Base-by-base conservation (phyloP, 1,140 invertebrate species). In the Drosophila guanche region DNA sequence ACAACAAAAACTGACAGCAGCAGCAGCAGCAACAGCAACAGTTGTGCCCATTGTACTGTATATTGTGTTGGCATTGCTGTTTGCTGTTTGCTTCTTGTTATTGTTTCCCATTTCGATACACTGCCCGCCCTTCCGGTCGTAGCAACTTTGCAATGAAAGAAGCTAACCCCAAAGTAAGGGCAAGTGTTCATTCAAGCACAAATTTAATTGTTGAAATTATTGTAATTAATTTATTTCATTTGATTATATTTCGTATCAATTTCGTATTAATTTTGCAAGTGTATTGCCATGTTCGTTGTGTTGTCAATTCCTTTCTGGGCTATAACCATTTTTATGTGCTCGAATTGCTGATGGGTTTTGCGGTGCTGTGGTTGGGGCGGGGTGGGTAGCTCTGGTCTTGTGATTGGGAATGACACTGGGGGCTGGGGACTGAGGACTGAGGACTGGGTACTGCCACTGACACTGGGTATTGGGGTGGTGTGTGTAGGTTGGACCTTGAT, bases 291-390 rank as follows among this genome's bases (percentile, higher is more conserved):
- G 1, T 8, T 22, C 47, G 40, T 2, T 3, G 7, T 41, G 6
- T 1, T 37, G 8, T 0, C 3, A 10, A 45, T 12, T 1, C 40
- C 22, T 7, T 47, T 65, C 59, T 45, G 41, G 29, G 65, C 70
- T 80, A 85, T 80, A 85, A 77, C 57, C 77, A 81, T 67, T 85
- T 85, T 77, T 74, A 77, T 85, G 60, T 67, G 77, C 73, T 74
- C 62, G 67, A 68, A 85, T 85, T 79, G 66, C 61, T 79, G 80
- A 85, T 84, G 80, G 71, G 54, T 63, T 73, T 52, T 69, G 60
- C 16, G 16, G 16, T 48, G 61, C 52, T 59, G 58, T 67, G 52
- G 63, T 58, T 58, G 47, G 42, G 37, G 7, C 57, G 67, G 52
- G 48, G 22, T 55, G 25, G 25, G 8, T 33, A 3, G 10, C 22